Conservation (phyloP, 1,140 invertebrate genomes). For the Antheraea pernyi region DNA sequence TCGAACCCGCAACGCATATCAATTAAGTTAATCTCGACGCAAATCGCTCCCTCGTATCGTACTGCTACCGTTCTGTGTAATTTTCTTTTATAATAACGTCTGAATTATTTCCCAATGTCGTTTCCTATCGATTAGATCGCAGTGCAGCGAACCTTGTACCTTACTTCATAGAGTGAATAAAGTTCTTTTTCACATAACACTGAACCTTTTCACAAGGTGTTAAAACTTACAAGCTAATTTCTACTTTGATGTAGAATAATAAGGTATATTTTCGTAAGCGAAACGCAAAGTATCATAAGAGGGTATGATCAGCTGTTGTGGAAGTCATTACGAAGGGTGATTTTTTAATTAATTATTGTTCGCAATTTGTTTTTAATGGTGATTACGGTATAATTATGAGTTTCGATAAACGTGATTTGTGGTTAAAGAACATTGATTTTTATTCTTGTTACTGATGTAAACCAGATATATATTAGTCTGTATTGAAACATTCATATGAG, state of each 20-base stretch:
- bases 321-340: conserved; percentile 10
- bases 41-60: not conserved
- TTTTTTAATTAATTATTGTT: conserved; percentile 12
- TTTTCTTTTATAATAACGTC: conserved; percentile 1
- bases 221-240: not conserved
- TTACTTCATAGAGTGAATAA: not conserved
- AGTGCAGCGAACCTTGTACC: not conserved
- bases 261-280: not conserved
- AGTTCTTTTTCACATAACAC: not conserved
- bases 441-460: no score
- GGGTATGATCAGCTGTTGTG: conserved; percentile 8
- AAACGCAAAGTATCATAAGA: not conserved
- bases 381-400: not conserved
- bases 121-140: not conserved
- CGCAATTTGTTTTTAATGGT: not conserved
- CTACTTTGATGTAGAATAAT: not conserved
- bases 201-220: not conserved
- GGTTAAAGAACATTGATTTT: no score
- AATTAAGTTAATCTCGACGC: conserved; percentile 2
- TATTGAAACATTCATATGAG: no score
- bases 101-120: conserved; percentile 1
- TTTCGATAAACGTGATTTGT: not conserved
- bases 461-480: no score
- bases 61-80: not conserved
- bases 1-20: not conserved